Conservation (phyloP, 1,140 invertebrate species). For the Aphaenogaster ashmeadi region DNA sequence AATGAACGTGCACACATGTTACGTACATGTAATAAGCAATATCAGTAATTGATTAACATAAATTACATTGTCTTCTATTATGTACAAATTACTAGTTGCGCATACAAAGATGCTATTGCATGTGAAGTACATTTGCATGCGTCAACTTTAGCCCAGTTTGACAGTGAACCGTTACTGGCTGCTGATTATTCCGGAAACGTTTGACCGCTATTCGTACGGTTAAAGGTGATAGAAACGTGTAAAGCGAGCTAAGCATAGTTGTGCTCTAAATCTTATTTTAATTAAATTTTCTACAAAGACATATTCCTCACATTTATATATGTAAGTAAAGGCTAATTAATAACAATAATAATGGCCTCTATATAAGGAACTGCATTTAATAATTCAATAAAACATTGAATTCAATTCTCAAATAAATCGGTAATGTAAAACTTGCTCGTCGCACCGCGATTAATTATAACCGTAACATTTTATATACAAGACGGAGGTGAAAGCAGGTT, state of each 20-base stretch:
- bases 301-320: neutral
- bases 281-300: conserved; percentile 19
- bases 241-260: conserved; percentile 29
- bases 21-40: neutral
- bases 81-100: conserved; percentile 32
- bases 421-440: neutral
- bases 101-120: conserved; percentile 18
- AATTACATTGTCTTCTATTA: conserved; percentile 28
- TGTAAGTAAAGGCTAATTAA: neutral
- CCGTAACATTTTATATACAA: conserved; percentile 7
- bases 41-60: conserved; percentile 8
- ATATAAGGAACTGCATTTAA: conserved; percentile 36
- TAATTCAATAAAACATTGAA: neutral
- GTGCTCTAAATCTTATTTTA: neutral
- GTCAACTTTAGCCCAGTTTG: conserved; percentile 63
- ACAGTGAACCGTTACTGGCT: conserved; percentile 79
- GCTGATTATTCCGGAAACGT: conserved; percentile 80
- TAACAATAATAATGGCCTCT: conserved; percentile 6
- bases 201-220: conserved; percentile 73
- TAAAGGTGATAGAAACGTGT: conserved; percentile 35
- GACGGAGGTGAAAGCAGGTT: neutral
- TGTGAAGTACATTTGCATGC: conserved; percentile 8
- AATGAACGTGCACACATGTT: neutral
- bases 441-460: neutral
- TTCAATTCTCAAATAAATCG: neutral